Evolutionary conservation across 2,797 vertebrate species (phyloP).

Genomic region (Cetoscarus ocellatus): DNA sequence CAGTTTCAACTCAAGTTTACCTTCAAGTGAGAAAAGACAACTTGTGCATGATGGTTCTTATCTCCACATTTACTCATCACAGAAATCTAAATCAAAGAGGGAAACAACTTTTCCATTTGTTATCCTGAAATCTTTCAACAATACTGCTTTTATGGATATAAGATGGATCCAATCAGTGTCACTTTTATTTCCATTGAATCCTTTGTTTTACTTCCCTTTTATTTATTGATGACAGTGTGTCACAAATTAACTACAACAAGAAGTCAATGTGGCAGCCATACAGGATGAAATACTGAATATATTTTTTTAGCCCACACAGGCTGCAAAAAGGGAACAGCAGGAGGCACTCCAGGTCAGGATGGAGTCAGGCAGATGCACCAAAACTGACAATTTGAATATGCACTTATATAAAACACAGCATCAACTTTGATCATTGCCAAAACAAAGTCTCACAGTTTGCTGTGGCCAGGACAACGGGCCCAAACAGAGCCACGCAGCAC

Average conservation of each 20-base stretch:
- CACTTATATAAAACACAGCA: not conserved
- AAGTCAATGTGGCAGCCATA: constrained; percentile 62
- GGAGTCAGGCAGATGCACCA: constrained; percentile 13
- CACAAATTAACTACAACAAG: constrained; percentile 28
- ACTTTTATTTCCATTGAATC: constrained; percentile 1
- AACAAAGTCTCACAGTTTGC: constrained; percentile 7
- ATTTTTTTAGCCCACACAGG: constrained; percentile 48
- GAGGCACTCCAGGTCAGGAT: constrained; percentile 5
- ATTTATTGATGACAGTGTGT: constrained; percentile 16
- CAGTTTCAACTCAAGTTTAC: not conserved
- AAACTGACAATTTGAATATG: not conserved
- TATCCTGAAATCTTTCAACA: not conserved
- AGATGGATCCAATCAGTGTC: constrained; percentile 18
- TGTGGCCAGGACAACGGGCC: constrained; percentile 58
- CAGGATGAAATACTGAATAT: constrained; percentile 25
- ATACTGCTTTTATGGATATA: constrained; percentile 29
- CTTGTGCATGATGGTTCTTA: constrained; percentile 15
- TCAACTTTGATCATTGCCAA: constrained; percentile 32
- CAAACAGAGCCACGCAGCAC: constrained; percentile 52
- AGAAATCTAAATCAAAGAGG: not conserved
- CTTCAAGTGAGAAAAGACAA: not conserved
- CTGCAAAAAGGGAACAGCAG: not conserved
- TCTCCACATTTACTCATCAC: not conserved
- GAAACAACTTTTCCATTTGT: not conserved
- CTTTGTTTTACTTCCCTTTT: constrained; percentile 24